These are phyloP conservation scores for Trissonchulus latispiculum DNA, from an alignment of 2,888 invertebrate genomes.

Conservation along the genomic window DNA sequence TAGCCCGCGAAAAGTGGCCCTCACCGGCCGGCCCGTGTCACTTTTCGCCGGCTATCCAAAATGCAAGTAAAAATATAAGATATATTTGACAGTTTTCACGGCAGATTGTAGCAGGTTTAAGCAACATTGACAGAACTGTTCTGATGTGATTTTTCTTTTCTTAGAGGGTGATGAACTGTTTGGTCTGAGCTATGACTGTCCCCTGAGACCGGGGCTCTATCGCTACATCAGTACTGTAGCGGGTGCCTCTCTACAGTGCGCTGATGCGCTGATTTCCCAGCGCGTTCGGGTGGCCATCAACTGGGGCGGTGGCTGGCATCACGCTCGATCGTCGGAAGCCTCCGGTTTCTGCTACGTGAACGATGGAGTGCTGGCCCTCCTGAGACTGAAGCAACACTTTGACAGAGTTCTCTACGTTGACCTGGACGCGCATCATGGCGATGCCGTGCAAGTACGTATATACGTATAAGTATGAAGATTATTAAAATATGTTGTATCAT, in stretches of 20 bases:
- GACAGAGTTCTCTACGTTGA: conserved; percentile 64
- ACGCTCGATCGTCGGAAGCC: conserved; percentile 52
- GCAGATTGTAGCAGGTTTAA: no score
- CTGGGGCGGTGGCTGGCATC: conserved; percentile 20
- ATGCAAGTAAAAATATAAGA: no score
- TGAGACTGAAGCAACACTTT: conserved; percentile 51
- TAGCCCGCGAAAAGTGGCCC: no score
- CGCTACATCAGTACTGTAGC: conserved; percentile 57
- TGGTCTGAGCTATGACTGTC: conserved; percentile 56
- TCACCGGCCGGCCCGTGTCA: no score
- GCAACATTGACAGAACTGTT: no score
- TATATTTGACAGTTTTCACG: no score
- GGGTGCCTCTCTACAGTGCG: conserved; percentile 63
- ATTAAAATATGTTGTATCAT: no score
- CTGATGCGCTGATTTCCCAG: conserved; percentile 53
- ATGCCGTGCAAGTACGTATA: no score
- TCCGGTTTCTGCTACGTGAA: conserved; percentile 77
- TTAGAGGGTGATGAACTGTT: no score
- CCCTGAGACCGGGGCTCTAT: conserved; percentile 56
- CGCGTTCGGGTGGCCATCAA: conserved; percentile 27
- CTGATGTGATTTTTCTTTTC: no score
- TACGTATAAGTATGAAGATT: no score
- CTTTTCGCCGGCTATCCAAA: no score
- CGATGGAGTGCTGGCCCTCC: conserved; percentile 69
- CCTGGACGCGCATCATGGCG: conserved; percentile 25